These are phyloP conservation scores for Rhodeus uyekii DNA, from an alignment of 2,797 vertebrate genomes.

Conservation along the genomic window DNA sequence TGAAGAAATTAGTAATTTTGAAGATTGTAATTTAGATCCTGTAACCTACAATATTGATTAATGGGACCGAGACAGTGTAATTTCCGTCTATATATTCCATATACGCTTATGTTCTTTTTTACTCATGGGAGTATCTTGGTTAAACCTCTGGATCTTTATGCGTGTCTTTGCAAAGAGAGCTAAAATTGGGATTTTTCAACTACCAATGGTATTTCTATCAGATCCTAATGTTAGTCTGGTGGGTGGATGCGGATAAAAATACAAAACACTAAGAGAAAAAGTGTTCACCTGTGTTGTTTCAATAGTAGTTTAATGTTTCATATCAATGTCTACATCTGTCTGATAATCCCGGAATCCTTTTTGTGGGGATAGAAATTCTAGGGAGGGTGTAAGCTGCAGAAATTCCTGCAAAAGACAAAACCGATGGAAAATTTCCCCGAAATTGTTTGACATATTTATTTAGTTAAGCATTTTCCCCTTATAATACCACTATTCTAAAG, in stretches of 20 bases:
- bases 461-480: neutral
- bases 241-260: neutral
- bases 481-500: neutral
- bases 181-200: neutral
- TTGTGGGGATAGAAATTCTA: neutral
- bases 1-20: neutral
- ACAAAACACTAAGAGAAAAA: neutral
- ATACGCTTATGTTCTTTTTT: neutral
- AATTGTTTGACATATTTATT: slow-evolving; percentile 23
- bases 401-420: neutral
- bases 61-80: slow-evolving; percentile 32
- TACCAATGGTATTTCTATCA: neutral
- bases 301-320: slow-evolving; percentile 33
- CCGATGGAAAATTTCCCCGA: neutral
- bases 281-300: neutral
- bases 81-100: slow-evolving; percentile 55
- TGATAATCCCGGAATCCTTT: slow-evolving; percentile 41
- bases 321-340: slow-evolving; percentile 35
- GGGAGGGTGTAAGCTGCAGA: neutral
- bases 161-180: neutral
- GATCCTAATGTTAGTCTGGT: neutral
- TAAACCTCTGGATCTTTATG: neutral
- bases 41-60: slow-evolving; percentile 10
- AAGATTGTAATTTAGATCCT: slow-evolving; percentile 43
- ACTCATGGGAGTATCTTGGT: neutral